These are phyloP conservation scores for Caiman crocodilus DNA, from an alignment of 2,797 vertebrate genomes.

Conservation along the genomic window DNA sequence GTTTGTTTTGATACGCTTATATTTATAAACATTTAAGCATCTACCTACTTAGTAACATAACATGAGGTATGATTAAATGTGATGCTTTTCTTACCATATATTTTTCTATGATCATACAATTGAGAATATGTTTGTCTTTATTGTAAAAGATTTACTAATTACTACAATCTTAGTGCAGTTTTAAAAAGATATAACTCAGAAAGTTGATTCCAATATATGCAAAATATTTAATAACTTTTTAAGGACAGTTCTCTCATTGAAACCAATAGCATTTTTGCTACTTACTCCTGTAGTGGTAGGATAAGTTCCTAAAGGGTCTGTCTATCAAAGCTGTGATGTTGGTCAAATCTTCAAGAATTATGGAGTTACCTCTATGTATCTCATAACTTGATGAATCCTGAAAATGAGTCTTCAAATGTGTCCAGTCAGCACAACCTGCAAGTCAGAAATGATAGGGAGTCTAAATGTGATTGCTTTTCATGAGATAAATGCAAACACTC, in stretches of 20 bases:
- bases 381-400: neutral
- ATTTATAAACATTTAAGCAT: neutral
- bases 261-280: neutral
- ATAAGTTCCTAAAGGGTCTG: neutral
- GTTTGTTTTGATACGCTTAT: neutral
- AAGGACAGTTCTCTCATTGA: fast-evolving
- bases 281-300: neutral
- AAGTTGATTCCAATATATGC: neutral
- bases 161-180: neutral
- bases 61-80: no score
- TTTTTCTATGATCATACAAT: neutral
- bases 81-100: neutral
- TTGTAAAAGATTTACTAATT: neutral
- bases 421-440: slow-evolving; percentile 12
- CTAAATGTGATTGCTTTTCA: slow-evolving; percentile 17
- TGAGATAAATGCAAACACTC: neutral
- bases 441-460: slow-evolving; percentile 13
- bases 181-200: neutral
- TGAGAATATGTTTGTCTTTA: neutral
- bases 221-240: neutral
- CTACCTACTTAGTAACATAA: neutral
- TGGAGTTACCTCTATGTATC: neutral
- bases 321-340: neutral
- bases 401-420: neutral
- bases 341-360: neutral